Conservation (phyloP, 53 echinoderm and acorn worm genomes). For the Pentamera pediparva region DNA sequence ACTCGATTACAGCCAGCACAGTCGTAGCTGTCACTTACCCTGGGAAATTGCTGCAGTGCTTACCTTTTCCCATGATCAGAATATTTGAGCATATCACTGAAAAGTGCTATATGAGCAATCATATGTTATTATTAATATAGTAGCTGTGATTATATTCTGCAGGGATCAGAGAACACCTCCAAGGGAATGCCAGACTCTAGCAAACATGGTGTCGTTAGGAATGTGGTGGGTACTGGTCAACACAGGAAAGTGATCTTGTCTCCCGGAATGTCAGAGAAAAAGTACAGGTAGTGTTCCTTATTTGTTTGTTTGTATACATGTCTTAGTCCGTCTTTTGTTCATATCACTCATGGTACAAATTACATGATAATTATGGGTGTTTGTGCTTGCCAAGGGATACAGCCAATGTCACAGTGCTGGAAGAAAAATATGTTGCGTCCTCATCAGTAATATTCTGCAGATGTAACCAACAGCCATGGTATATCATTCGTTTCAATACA, state of each 20-base stretch:
- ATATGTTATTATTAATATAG: background rate
- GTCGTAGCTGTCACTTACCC: no score
- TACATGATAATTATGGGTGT: background rate
- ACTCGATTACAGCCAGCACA: no score
- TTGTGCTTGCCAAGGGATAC: background rate
- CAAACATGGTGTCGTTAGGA: conserved; percentile 71
- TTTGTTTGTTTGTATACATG: background rate
- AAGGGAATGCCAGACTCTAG: conserved; percentile 51
- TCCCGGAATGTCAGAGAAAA: conserved; percentile 62
- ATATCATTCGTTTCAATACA: no score
- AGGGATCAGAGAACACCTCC: conserved; percentile 59
- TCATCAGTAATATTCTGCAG: no score
- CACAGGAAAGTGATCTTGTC: conserved; percentile 83
- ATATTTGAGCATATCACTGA: background rate
- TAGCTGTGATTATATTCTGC: background rate
- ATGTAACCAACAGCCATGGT: no score
- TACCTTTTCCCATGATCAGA: background rate
- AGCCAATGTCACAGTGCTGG: no score
- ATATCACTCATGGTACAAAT: background rate
- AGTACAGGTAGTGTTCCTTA: conserved; percentile 49
- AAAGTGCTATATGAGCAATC: background rate
- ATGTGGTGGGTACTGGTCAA: conserved; percentile 65
- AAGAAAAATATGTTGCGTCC: no score
- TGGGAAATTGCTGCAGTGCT: no score
- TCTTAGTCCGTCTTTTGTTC: background rate